phyloP scores from a whole-genome alignment of 2,888 invertebrate genomes.

The Hydropsyche betteni region DNA sequence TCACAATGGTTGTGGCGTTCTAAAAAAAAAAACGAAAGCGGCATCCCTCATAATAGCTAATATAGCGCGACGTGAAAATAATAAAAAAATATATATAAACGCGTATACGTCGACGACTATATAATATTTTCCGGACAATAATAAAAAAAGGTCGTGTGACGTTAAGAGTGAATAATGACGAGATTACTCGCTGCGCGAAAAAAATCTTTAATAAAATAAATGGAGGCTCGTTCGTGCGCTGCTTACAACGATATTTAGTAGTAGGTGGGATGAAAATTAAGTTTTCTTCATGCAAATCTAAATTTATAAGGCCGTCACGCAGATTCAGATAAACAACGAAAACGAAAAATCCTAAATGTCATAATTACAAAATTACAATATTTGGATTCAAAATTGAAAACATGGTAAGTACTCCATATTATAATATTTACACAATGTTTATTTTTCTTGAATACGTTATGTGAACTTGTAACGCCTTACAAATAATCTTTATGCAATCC shows the following conservation, averaged over 20 bases:
- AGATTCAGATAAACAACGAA: too few species aligned
- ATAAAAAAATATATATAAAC: too few species aligned
- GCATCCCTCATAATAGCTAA: background rate
- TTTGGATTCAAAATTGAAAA: too few species aligned
- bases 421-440: too few species aligned
- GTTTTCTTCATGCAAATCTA: conserved; percentile 28
- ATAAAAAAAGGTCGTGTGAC: conserved; percentile 26
- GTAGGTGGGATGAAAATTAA: conserved; percentile 21
- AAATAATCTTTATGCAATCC: too few species aligned
- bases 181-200: conserved; percentile 24
- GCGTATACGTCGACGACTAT: conserved; percentile 18
- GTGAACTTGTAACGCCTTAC: too few species aligned
- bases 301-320: background rate
- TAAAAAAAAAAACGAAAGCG: conserved; percentile 3
- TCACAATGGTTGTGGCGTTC: background rate
- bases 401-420: too few species aligned
- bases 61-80: too few species aligned
- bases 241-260: conserved; percentile 18
- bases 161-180: conserved; percentile 33
- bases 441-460: too few species aligned
- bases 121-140: conserved; percentile 30
- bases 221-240: conserved; percentile 22
- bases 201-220: conserved; percentile 31
- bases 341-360: too few species aligned
- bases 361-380: too few species aligned